Evolutionary conservation across 2,888 invertebrate genomes (phyloP).

Genomic region (Sesamia inferens): DNA sequence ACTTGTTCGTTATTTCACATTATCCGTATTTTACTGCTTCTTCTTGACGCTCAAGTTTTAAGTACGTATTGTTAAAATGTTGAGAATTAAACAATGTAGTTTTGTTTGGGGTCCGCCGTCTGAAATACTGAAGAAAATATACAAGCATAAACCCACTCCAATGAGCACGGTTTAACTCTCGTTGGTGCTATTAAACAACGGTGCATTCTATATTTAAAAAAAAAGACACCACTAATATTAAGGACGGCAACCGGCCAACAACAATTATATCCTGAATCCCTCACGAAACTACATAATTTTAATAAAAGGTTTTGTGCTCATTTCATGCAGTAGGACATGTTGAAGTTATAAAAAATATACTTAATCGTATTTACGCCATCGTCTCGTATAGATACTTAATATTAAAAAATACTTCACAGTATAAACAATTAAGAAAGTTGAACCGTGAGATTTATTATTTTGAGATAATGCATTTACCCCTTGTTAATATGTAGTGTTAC

Average conservation of each 20-base stretch:
- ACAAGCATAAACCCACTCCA: not conserved
- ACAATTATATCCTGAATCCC: not conserved
- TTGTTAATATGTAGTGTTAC: conserved; percentile 77
- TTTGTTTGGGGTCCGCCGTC: conserved; percentile 51
- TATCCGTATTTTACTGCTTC: conserved; percentile 33
- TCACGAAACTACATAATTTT: conserved; percentile 48
- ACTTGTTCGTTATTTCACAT: conserved; percentile 57
- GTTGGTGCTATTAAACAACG: conserved; percentile 36
- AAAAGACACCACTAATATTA: not conserved
- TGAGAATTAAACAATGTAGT: conserved; percentile 38
- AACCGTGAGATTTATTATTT: conserved; percentile 79
- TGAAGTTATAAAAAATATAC: conserved; percentile 54
- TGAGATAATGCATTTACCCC: conserved; percentile 85
- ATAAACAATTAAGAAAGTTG: conserved; percentile 66
- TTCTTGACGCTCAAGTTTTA: conserved; percentile 54
- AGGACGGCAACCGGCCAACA: not conserved
- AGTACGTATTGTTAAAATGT: conserved; percentile 40
- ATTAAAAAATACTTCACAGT: conserved; percentile 58
- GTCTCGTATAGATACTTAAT: conserved; percentile 62
- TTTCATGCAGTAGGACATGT: conserved; percentile 79
- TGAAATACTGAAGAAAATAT: not conserved
- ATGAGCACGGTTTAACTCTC: not conserved
- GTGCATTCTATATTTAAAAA: conserved; percentile 25
- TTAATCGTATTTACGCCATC: conserved; percentile 58
- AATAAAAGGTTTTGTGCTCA: conserved; percentile 72